Evolutionary conservation across 2,888 invertebrate genomes (phyloP).

Genomic region (Leucophora obtusa): DNA sequence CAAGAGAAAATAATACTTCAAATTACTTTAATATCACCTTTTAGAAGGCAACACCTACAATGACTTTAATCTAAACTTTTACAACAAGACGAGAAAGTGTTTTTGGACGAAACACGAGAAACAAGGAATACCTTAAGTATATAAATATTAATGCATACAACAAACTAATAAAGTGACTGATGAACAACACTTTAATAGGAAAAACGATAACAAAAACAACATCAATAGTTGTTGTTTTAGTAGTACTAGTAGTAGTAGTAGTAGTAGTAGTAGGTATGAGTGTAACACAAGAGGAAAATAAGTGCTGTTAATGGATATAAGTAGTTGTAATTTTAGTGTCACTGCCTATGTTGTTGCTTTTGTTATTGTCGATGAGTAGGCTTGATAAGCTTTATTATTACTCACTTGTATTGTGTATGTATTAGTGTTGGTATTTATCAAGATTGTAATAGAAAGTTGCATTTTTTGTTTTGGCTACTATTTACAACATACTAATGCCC

Average conservation of each 20-base stretch:
- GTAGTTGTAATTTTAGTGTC: slow-evolving; percentile 47
- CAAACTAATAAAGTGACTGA: not conserved
- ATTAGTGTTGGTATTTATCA: slow-evolving; percentile 16
- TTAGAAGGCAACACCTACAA: slow-evolving; percentile 25
- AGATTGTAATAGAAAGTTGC: slow-evolving; percentile 1
- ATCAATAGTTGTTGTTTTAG: not conserved
- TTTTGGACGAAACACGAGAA: not conserved
- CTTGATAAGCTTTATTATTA: slow-evolving; percentile 60
- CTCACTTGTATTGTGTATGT: slow-evolving; percentile 3
- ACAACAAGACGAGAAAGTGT: not conserved
- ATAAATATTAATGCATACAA: not conserved
- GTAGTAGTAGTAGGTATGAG: slow-evolving; percentile 20
- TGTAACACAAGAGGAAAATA: slow-evolving; percentile 42
- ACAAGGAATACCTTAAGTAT: not conserved
- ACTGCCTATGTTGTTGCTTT: slow-evolving; percentile 7
- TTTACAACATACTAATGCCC: not conserved
- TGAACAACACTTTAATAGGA: no score
- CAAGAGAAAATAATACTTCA: not conserved
- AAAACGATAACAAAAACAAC: not conserved
- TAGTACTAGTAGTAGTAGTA: slow-evolving; percentile 13
- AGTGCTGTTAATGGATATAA: slow-evolving; percentile 62
- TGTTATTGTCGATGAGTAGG: slow-evolving; percentile 26
- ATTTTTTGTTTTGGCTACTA: slow-evolving; percentile 18
- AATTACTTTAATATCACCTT: slow-evolving; percentile 41
- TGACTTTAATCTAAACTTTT: not conserved